These are phyloP conservation scores for Phycodurus eques DNA, from an alignment of 2,113 vertebrate species.

Conservation along the genomic window DNA sequence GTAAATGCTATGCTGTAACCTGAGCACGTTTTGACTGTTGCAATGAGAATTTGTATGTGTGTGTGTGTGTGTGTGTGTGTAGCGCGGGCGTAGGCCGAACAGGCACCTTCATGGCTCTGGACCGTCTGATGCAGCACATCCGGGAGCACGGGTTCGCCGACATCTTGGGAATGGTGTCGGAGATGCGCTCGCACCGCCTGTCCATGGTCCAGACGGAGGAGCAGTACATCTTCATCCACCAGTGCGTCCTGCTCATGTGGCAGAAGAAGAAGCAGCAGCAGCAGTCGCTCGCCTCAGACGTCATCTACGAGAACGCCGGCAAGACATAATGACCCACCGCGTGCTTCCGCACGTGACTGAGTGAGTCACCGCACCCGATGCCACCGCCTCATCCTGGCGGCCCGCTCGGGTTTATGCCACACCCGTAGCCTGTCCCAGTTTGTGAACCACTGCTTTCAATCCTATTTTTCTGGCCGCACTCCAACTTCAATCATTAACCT, in stretches of 20 bases:
- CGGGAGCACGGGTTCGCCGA: slow-evolving; percentile 90
- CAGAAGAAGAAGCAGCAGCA: slow-evolving; percentile 91
- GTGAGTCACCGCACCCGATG: neutral
- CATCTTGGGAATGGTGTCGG: slow-evolving; percentile 88
- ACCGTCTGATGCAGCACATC: slow-evolving; percentile 92
- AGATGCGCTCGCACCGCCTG: slow-evolving; percentile 92
- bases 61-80: slow-evolving; percentile 36
- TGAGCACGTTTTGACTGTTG: neutral
- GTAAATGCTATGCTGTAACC: too few species aligned
- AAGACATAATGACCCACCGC: slow-evolving; percentile 78
- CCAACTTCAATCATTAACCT: too few species aligned
- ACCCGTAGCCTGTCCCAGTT: neutral
- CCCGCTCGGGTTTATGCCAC: neutral
- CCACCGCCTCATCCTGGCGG: too few species aligned
- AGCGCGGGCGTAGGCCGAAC: slow-evolving; percentile 94
- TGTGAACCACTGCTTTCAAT: neutral
- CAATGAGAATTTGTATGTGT: neutral
- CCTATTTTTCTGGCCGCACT: too few species aligned
- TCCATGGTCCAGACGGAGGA: slow-evolving; percentile 99
- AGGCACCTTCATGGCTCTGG: slow-evolving; percentile 93
- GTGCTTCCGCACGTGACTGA: neutral
- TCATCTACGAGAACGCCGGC: slow-evolving; percentile 94
- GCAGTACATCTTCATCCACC: slow-evolving; percentile 97
- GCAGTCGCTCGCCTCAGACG: slow-evolving; percentile 86
- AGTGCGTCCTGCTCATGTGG: slow-evolving; percentile 95